Percentiles rank a stretch among this genome's conserved stretches.
phyloP scores from a whole-genome alignment of 2,797 vertebrate genomes.

The Hoplostethus atlanticus region DNA sequence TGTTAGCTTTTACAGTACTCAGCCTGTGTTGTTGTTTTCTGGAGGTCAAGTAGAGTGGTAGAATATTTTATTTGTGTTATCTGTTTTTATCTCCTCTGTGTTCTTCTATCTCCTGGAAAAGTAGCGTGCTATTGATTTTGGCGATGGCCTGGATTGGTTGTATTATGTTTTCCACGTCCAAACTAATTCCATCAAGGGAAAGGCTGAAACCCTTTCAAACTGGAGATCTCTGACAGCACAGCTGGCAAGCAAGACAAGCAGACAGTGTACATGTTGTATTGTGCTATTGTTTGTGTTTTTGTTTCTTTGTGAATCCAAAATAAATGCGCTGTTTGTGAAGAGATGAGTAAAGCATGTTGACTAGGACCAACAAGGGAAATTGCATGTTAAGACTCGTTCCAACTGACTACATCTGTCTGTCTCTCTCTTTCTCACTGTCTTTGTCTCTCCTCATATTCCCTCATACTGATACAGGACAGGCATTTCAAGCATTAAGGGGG shows the following conservation, averaged over 20 bases:
- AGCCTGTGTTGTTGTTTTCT: background rate
- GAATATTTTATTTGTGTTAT: background rate
- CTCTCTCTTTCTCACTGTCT: conserved; percentile 43
- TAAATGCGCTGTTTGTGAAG: conserved; percentile 52
- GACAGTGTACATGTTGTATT: conserved; percentile 26
- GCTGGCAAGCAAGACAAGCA: conserved; percentile 42
- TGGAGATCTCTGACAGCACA: conserved; percentile 48
- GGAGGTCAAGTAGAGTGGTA: background rate
- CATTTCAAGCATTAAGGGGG: background rate
- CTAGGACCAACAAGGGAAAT: conserved; percentile 70
- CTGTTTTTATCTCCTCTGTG: conserved; percentile 5
- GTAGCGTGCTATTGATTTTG: conserved; percentile 26
- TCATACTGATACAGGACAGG: conserved; percentile 56
- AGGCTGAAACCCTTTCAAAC: conserved; percentile 66
- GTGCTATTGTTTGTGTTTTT: conserved; percentile 57
- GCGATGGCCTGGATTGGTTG: conserved; percentile 6
- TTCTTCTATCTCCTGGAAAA: conserved; percentile 4
- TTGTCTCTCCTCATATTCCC: conserved; percentile 60
- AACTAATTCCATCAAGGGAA: conserved; percentile 60
- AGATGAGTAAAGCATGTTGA: conserved; percentile 66
- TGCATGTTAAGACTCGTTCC: conserved; percentile 65
- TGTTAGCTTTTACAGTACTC: background rate
- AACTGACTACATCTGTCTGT: conserved; percentile 65
- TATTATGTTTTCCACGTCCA: conserved; percentile 47
- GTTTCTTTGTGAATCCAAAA: conserved; percentile 65